Evolutionary conservation across 2,113 vertebrate species (phyloP), one percentile per base, ranked within the genome.

Genomic region (Notarius quadriscutis): DNA sequence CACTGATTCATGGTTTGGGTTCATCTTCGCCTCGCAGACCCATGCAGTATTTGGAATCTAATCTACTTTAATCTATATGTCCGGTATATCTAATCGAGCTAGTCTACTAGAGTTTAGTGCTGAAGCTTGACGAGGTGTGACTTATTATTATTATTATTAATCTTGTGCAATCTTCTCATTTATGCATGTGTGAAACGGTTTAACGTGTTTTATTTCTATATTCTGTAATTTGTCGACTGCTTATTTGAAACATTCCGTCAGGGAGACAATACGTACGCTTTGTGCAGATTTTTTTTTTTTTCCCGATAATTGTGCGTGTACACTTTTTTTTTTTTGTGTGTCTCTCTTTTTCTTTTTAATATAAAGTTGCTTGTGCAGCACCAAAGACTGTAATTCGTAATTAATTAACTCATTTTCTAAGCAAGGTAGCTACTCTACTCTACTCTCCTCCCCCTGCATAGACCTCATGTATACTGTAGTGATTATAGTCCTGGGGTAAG

Each of bases 171-270:
- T 99, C 97, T 96, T 97, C 93, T 98, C 97, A 97, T 97, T 99
- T 98, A 99, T 99, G 98, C 97, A 99, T 99, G 97, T 99, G 97
- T 97, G 96, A 97, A 95, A 95, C 91, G 92, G 92, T 94, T 97
- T 96, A 95, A 95, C 94, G 81, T 92, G 96, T 95, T 95, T 92
- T 95, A 96, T 97, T 95, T 96, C 96, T 96, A 96, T 88, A 94
- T 95, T 93, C 93, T 96, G 96, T 94, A 96, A 94, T 96, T 96
- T 97, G 97, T 97, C 96, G 92, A 98, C 96, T 97, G 97, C 97
- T 97, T 98, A 97, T 99, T 99, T 99, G 97, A 97, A 97, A 99
- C 98, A 99, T 99, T 99, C 98, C 98, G 96, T 99, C 97, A 99
- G 97, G 97, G 98, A 99, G 97, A 94, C 95, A 96, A 92, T 90